Evolutionary conservation across 92 coral and sea anemone species (phyloP).

Genomic region (Metridium senile): DNA sequence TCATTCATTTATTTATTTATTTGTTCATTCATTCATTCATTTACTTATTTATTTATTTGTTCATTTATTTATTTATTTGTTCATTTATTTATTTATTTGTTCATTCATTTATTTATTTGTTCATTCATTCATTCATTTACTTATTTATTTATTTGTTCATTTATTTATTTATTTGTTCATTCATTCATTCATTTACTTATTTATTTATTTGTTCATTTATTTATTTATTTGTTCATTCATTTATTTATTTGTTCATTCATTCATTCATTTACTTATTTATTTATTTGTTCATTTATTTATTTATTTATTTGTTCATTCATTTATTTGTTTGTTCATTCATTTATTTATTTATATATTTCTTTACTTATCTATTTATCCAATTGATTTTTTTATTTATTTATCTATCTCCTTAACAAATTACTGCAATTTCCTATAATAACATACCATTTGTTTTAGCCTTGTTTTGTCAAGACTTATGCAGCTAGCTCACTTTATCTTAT

Average conservation of each 20-base stretch:
- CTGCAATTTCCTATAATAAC: no score
- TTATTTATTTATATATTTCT: no score
- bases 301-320: background rate
- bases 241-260: background rate
- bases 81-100: background rate
- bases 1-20: no score
- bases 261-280: background rate
- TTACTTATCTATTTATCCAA: background rate
- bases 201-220: background rate
- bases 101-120: background rate
- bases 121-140: background rate
- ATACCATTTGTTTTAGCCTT: no score
- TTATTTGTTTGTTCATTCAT: background rate
- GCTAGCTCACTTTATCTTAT: no score
- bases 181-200: background rate
- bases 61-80: no score
- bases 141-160: background rate
- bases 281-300: background rate
- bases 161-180: background rate
- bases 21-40: background rate
- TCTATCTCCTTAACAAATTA: background rate
- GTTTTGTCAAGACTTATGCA: no score
- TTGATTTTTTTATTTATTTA: background rate
- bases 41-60: no score
- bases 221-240: background rate